Conservation (phyloP, 1,140 invertebrate genomes). For the Drosophila truncata region DNA sequence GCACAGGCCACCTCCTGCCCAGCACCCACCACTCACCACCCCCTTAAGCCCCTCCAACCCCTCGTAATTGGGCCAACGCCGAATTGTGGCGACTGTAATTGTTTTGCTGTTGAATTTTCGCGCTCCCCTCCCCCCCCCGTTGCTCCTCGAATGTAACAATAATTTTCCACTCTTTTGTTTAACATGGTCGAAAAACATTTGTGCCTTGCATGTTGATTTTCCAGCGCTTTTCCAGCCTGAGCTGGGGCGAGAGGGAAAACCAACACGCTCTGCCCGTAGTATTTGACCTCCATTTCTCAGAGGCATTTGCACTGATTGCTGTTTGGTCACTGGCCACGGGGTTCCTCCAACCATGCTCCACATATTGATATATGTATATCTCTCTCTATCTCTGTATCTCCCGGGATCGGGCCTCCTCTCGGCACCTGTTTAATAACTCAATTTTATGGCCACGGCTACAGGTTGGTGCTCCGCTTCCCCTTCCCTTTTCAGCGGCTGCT, state of each 20-base stretch:
- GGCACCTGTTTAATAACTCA: constrained; percentile 78
- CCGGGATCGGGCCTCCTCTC: constrained; percentile 14
- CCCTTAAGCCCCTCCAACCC: background rate
- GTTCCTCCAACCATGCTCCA: constrained; percentile 6
- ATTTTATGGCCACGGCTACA: constrained; percentile 67
- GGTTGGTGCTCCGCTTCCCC: constrained; percentile 31
- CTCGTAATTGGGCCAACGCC: constrained; percentile 69
- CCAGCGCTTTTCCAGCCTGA: constrained; percentile 34
- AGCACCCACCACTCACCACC: background rate
- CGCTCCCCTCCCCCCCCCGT: constrained; percentile 4
- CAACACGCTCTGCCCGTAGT: constrained; percentile 35
- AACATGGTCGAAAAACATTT: constrained; percentile 56
- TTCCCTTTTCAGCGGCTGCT: constrained; percentile 30
- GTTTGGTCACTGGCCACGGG: constrained; percentile 51
- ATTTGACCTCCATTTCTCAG: constrained; percentile 67
- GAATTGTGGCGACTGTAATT: constrained; percentile 71
- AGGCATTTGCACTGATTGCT: constrained; percentile 60
- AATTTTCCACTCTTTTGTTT: constrained; percentile 58
- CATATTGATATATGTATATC: constrained; percentile 23
- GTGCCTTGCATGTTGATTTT: constrained; percentile 56
- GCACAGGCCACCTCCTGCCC: background rate
- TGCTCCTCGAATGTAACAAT: constrained; percentile 24
- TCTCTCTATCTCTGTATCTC: background rate
- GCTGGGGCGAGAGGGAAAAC: constrained; percentile 3
- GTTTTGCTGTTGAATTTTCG: constrained; percentile 71